Conservation (phyloP, 2,113 vertebrate genomes). For the Zosterops borbonicus region DNA sequence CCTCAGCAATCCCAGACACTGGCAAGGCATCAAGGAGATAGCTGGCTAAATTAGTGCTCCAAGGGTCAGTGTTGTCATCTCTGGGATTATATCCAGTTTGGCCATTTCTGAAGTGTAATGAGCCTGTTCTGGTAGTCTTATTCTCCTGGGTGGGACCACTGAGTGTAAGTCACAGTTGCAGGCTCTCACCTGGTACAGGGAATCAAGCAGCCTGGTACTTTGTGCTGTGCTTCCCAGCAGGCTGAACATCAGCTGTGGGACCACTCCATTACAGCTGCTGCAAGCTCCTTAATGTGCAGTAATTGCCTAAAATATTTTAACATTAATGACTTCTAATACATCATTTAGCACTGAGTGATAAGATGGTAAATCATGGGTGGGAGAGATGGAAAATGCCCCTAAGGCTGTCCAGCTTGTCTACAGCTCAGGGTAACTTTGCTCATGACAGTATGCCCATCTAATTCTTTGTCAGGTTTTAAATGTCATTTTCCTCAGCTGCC, state of each 20-base stretch:
- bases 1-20: background rate
- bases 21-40: conserved; percentile 31
- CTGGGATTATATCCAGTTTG: background rate
- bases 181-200: background rate
- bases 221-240: background rate
- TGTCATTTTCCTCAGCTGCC: background rate
- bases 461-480: background rate
- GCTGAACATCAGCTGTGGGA: background rate
- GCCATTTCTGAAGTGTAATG: background rate
- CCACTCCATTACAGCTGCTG: background rate
- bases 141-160: background rate
- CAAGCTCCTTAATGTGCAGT: conserved; percentile 17
- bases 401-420: background rate
- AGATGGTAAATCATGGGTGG: background rate
- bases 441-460: background rate
- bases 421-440: background rate
- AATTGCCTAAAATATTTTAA: conserved; percentile 29
- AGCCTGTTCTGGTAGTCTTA: background rate
- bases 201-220: background rate
- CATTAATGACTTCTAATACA: conserved; percentile 26
- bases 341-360: background rate
- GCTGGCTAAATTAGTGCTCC: conserved; percentile 2
- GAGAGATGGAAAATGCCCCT: conserved; percentile 21
- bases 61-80: background rate
- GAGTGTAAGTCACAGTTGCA: background rate